phyloP scores from a whole-genome alignment of 2,113 vertebrate species.

The Cnemophilus loriae region DNA sequence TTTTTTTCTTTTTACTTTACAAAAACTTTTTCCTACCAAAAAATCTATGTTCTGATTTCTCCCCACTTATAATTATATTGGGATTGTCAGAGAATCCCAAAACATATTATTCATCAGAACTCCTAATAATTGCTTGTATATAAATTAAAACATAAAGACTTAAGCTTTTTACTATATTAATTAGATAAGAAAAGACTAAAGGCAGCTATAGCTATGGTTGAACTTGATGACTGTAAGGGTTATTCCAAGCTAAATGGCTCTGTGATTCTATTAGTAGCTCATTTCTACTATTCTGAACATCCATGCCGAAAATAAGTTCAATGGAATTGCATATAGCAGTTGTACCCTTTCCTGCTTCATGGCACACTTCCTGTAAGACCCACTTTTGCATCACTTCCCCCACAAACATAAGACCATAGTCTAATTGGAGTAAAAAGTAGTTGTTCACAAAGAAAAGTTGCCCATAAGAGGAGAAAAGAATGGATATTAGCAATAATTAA shows the following conservation, averaged over 20 bases:
- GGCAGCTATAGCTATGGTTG: background rate
- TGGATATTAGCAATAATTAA: background rate
- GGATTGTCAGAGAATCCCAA: background rate
- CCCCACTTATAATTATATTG: background rate
- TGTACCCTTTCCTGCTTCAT: background rate
- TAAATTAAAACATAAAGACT: background rate
- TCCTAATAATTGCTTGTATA: background rate
- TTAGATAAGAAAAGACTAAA: background rate
- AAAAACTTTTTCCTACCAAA: background rate
- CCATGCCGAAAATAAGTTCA: background rate
- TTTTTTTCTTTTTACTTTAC: background rate
- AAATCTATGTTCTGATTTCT: background rate
- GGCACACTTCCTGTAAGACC: background rate
- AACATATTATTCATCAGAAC: background rate
- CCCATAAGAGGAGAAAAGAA: background rate
- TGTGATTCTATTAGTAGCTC: background rate
- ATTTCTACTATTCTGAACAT: background rate
- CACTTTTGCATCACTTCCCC: background rate
- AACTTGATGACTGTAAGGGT: accelerated
- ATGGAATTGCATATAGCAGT: background rate
- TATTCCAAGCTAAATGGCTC: background rate
- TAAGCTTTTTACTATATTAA: background rate
- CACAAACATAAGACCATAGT: background rate
- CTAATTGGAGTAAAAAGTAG: background rate
- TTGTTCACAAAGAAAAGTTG: background rate